Conservation (phyloP, 2,797 vertebrate genomes). For the Fistularia commersonii region DNA sequence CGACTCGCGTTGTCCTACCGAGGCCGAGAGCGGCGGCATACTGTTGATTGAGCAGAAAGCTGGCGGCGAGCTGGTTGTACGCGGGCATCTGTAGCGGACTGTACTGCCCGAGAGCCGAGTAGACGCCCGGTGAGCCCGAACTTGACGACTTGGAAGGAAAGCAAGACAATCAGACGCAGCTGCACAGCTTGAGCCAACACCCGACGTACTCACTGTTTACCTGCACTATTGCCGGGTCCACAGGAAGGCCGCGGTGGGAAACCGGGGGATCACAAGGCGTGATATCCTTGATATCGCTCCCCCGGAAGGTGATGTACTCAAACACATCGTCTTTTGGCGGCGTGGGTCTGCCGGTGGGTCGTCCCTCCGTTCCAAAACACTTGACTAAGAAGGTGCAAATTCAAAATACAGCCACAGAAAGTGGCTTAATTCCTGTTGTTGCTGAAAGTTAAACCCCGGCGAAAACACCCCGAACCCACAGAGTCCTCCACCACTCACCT, state of each 20-base stretch:
- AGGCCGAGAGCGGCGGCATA: slow-evolving; percentile 88
- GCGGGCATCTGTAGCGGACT: slow-evolving; percentile 85
- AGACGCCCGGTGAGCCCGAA: slow-evolving; percentile 66
- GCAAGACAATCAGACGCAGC: background rate
- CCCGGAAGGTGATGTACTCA: slow-evolving; percentile 96
- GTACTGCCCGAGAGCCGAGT: slow-evolving; percentile 81
- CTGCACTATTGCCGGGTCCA: slow-evolving; percentile 94
- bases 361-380: slow-evolving; percentile 95
- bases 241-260: slow-evolving; percentile 84
- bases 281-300: slow-evolving; percentile 96
- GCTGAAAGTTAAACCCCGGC: too few species aligned
- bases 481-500: slow-evolving; percentile 66
- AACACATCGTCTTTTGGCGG: slow-evolving; percentile 89
- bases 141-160: slow-evolving; percentile 52
- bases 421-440: background rate
- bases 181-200: background rate
- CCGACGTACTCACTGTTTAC: slow-evolving; percentile 49
- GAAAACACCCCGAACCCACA: too few species aligned
- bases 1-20: slow-evolving; percentile 66
- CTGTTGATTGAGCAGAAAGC: slow-evolving; percentile 87
- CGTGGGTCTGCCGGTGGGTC: slow-evolving; percentile 89
- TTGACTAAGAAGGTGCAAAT: slow-evolving; percentile 73
- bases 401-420: background rate
- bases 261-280: slow-evolving; percentile 89
- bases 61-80: slow-evolving; percentile 88